Evolutionary conservation across 2,888 invertebrate genomes (phyloP).

Genomic region (Yponomeuta plumbellus): DNA sequence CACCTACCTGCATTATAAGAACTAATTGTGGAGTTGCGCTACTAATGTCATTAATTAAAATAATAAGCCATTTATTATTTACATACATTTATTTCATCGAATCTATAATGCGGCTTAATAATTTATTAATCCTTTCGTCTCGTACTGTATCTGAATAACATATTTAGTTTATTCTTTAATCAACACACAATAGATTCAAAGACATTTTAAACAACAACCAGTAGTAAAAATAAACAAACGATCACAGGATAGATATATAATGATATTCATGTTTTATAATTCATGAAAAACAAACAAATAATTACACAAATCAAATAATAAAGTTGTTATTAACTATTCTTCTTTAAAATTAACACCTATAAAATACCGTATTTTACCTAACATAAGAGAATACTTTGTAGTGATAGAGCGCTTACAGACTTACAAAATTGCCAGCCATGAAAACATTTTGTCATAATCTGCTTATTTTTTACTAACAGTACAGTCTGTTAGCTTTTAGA

Average conservation of each 20-base stretch:
- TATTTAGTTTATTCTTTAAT: background rate
- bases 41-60: too few relatives aligned
- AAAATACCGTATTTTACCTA: background rate
- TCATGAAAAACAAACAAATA: too few relatives aligned
- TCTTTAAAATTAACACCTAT: background rate
- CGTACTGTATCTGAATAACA: background rate
- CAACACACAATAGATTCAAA: slow-evolving; percentile 11
- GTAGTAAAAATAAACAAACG: background rate
- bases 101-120: slow-evolving; percentile 39
- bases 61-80: slow-evolving; percentile 36
- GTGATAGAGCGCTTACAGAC: too few relatives aligned
- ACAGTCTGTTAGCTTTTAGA: too few relatives aligned
- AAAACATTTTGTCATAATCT: too few relatives aligned
- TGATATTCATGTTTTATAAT: background rate
- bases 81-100: slow-evolving; percentile 54
- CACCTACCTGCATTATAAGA: too few relatives aligned
- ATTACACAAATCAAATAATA: background rate
- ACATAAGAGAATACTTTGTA: too few relatives aligned
- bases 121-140: background rate
- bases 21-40: too few relatives aligned
- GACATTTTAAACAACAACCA: background rate
- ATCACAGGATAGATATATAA: background rate
- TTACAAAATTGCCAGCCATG: too few relatives aligned
- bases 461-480: too few relatives aligned
- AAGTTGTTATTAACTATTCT: background rate